Evolutionary conservation across 2,113 vertebrate genomes (phyloP), one percentile per base, ranked within the genome.

Genomic region (Oceanodroma tethys): DNA sequence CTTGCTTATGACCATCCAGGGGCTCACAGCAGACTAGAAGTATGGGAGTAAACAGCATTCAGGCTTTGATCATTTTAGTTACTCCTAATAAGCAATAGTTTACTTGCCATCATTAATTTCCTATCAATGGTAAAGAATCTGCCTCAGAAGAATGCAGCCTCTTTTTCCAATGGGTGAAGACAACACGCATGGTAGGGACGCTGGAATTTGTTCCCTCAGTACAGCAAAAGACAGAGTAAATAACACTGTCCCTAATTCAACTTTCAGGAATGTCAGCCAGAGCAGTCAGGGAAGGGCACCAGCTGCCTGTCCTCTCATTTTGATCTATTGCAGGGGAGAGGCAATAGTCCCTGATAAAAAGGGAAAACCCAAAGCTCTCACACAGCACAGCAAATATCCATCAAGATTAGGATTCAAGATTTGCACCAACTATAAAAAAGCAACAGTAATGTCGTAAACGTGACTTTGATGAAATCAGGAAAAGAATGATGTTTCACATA

Each of bases 221-320:
- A 58, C 63, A 93, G 93, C 55, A 87, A 86, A 93, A 96, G 95
- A 89, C 8, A 95, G 89, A 91, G 93, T 96, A 97, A 97, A 96
- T 97, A 96, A 95, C 93, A 74, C 86, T 96, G 96, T 96, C 93
- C 93, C 96, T 91, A 96, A 90, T 81, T 97, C 96, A 97, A 97
- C 97, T 97, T 88, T 96, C 68, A 97, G 94, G 91, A 96, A 93
- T 78, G 94, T 96, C 95, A 97, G 93, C 94, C 94, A 94, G 93
- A 94, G 55, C 93, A 90, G 93, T 17, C 78, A 79, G 92, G 86
- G 93, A 95, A 97, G 94, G 94, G 94, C 95, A 96, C 68, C 97
- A 97, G 89, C 87, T 94, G 94, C 67, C 79, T 71, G 70, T 81
- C 32, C 78, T 95, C 87, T 96, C 50, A 42, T 87, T 94, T 68